A percentile compares a stretch with the other conserved stretches of the same genome.
phyloP scores from a whole-genome alignment of 2,797 vertebrate genomes.

The Eulemur coronatus region DNA sequence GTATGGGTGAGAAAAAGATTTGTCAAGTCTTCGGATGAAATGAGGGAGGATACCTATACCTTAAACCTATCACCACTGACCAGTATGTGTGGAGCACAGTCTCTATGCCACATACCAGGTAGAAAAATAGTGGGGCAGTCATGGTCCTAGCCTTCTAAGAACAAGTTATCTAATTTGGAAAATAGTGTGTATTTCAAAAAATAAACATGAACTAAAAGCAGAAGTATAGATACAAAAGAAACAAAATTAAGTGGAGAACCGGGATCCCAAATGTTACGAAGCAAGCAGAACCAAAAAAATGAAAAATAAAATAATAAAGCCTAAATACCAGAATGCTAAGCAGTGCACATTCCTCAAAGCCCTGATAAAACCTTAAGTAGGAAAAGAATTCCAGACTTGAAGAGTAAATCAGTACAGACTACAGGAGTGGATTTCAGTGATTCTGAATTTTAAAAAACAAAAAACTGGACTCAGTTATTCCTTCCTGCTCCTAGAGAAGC shows the following conservation, averaged over 20 bases:
- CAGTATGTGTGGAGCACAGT: not conserved
- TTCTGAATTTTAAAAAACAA: not conserved
- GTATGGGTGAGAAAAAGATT: not conserved
- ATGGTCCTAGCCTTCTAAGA: not conserved
- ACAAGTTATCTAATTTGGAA: not conserved
- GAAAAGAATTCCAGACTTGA: not conserved
- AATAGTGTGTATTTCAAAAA: not conserved
- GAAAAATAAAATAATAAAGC: not conserved
- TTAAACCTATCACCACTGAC: not conserved
- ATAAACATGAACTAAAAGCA: constrained; percentile 6
- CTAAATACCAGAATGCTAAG: not conserved
- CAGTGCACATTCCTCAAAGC: not conserved
- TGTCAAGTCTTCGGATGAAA: not conserved
- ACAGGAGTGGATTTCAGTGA: not conserved
- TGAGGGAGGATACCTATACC: not conserved
- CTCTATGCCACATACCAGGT: not conserved
- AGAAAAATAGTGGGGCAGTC: not conserved
- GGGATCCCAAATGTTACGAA: not conserved
- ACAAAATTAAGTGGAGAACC: not conserved
- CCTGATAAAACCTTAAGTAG: not conserved
- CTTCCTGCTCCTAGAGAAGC: not conserved
- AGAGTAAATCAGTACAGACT: not conserved
- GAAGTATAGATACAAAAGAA: not conserved
- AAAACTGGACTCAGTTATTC: not conserved
- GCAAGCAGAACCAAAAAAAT: not conserved